Evolutionary conservation across 2,888 invertebrate genomes (phyloP).

Genomic region (Macrosiphum euphorbiae): DNA sequence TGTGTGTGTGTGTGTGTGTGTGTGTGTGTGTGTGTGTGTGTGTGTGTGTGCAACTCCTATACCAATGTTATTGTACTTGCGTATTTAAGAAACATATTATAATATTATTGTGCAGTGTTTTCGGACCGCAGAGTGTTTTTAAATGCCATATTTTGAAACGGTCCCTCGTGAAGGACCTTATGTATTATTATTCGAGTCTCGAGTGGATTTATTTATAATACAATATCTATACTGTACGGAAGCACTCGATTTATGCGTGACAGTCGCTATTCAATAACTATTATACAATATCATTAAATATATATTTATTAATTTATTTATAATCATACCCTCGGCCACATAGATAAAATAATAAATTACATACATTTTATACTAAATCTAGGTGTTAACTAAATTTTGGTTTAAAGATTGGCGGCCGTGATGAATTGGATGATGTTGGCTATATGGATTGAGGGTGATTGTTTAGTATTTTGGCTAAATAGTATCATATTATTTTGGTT

Average conservation of each 20-base stretch:
- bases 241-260: not conserved
- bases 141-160: not conserved
- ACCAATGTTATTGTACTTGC: not conserved
- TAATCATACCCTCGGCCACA: too few relatives aligned
- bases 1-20: not conserved
- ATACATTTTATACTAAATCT: too few relatives aligned
- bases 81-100: not conserved
- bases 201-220: not conserved
- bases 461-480: too few relatives aligned
- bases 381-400: too few relatives aligned
- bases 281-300: not conserved
- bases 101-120: not conserved
- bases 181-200: not conserved
- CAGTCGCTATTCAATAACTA: not conserved
- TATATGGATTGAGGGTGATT: too few relatives aligned
- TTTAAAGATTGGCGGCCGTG: too few relatives aligned
- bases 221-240: not conserved
- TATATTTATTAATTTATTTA: too few relatives aligned
- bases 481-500: too few relatives aligned
- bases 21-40: not conserved
- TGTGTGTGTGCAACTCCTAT: not conserved
- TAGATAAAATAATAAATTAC: too few relatives aligned
- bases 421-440: too few relatives aligned
- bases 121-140: not conserved
- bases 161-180: not conserved